Conservation (phyloP, 2,888 invertebrate species). For the Heliconius ethilla region DNA sequence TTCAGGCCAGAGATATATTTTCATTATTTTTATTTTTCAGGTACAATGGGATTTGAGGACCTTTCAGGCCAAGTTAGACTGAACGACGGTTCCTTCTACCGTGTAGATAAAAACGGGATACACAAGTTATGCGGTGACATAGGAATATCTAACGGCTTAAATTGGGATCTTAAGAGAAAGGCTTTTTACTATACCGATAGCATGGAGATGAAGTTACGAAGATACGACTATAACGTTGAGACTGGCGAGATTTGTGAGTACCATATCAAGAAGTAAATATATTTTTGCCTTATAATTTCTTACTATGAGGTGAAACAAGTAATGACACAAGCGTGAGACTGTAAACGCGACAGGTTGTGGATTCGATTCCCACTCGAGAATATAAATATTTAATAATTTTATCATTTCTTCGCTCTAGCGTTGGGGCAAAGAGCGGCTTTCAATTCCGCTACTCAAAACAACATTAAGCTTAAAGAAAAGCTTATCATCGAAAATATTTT, state of each 20-base stretch:
- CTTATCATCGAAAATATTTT: too few relatives aligned
- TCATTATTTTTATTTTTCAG: constrained; percentile 53
- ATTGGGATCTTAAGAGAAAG: constrained; percentile 86
- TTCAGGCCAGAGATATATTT: constrained; percentile 57
- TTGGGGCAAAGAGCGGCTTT: too few relatives aligned
- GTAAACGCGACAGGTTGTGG: too few relatives aligned
- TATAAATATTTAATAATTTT: too few relatives aligned
- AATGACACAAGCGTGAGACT: too few relatives aligned
- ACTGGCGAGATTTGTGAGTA: constrained; percentile 85
- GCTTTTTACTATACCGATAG: constrained; percentile 90
- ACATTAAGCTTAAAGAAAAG: too few relatives aligned
- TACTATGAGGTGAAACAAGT: too few relatives aligned
- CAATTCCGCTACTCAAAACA: too few relatives aligned
- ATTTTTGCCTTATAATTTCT: too few relatives aligned
- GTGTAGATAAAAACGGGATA: constrained; percentile 58
- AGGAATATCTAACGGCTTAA: constrained; percentile 88
- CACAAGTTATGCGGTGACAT: constrained; percentile 60
- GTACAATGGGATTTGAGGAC: constrained; percentile 81
- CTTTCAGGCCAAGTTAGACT: constrained; percentile 64
- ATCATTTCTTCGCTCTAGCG: too few relatives aligned
- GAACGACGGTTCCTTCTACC: constrained; percentile 75
- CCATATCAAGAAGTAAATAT: background rate
- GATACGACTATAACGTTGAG: constrained; percentile 87
- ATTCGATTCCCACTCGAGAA: too few relatives aligned
- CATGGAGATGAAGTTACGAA: constrained; percentile 82